These are phyloP conservation scores for Odocoileus virginianus DNA, from an alignment of 2,113 vertebrate species.

Conservation along the genomic window DNA sequence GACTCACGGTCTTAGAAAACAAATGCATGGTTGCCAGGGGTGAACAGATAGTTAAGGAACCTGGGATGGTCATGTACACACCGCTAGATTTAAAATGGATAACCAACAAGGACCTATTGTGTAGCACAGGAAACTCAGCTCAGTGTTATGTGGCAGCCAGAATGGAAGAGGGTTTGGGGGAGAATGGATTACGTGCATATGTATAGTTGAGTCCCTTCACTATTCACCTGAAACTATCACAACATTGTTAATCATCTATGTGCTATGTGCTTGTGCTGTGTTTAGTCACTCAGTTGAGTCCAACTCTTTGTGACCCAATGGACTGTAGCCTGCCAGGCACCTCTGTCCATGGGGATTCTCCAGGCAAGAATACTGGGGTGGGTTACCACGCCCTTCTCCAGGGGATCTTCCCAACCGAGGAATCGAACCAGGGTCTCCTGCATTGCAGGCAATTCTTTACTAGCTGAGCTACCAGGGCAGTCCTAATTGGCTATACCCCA, in stretches of 20 bases:
- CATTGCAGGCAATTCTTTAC: neutral
- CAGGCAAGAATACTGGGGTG: neutral
- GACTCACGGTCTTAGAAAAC: neutral
- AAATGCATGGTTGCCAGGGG: neutral
- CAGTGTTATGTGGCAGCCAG: neutral
- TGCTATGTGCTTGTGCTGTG: neutral
- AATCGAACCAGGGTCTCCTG: neutral
- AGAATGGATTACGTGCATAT: neutral
- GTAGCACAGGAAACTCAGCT: neutral
- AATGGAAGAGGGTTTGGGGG: neutral
- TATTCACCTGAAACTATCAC: neutral
- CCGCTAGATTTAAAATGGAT: neutral
- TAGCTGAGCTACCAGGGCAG: neutral
- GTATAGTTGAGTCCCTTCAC: neutral
- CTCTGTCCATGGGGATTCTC: neutral
- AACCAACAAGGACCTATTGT: neutral
- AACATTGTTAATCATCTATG: neutral
- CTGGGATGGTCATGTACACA: neutral
- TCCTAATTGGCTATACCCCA: neutral
- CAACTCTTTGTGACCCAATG: neutral
- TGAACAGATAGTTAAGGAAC: neutral
- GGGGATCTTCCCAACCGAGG: neutral
- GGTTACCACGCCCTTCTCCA: neutral
- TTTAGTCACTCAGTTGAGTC: neutral
- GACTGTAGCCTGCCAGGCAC: neutral